These are phyloP conservation scores for Nebria salina DNA, from an alignment of 2,888 invertebrate genomes.

Conservation along the genomic window DNA sequence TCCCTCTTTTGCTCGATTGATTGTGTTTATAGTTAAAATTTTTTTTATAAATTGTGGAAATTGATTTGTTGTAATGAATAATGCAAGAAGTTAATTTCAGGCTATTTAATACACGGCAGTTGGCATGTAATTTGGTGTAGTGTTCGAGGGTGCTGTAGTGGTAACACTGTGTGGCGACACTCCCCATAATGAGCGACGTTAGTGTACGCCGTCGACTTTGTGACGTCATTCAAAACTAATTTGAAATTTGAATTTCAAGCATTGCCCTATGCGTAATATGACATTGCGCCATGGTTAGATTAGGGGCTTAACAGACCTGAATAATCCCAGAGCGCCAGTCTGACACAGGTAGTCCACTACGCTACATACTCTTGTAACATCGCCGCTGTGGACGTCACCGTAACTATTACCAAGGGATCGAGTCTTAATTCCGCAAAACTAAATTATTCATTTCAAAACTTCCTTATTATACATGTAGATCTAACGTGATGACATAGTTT, in stretches of 20 bases:
- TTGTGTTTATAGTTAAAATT: no score
- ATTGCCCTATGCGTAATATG: slow-evolving; percentile 33
- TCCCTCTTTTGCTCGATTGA: no score
- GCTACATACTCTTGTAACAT: neutral
- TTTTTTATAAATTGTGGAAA: no score
- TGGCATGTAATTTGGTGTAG: neutral
- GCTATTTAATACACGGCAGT: neutral
- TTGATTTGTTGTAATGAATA: no score
- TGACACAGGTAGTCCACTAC: neutral
- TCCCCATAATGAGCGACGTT: neutral
- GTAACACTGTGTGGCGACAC: neutral
- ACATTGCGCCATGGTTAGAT: slow-evolving; percentile 26
- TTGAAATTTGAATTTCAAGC: slow-evolving; percentile 44
- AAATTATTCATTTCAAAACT: neutral
- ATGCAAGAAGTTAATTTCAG: neutral
- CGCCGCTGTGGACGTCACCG: neutral
- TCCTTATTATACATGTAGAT: neutral
- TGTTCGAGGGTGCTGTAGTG: neutral
- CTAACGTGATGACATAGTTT: neutral
- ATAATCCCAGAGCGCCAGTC: slow-evolving; percentile 29
- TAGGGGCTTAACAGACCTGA: slow-evolving; percentile 31
- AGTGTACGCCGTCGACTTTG: slow-evolving; percentile 14
- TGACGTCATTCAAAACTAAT: slow-evolving; percentile 37
- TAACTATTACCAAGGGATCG: neutral
- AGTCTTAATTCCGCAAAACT: neutral